These are phyloP conservation scores for Drosophila nannoptera DNA, from an alignment of 1,140 invertebrate species.

Conservation along the genomic window DNA sequence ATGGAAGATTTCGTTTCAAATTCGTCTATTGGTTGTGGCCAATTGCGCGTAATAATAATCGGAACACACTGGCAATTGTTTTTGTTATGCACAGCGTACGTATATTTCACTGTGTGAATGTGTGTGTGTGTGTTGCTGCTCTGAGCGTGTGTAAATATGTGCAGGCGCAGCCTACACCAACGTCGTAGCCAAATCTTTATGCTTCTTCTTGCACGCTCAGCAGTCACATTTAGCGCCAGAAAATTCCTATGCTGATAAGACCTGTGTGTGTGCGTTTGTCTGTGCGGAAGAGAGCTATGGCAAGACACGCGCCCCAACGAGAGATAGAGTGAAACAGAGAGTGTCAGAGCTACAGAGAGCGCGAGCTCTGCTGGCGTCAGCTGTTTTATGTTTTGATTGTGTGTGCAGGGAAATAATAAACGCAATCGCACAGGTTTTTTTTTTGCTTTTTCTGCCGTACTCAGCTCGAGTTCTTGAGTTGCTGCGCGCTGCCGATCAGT, in stretches of 20 bases:
- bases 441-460: conserved; percentile 1
- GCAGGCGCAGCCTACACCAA: conserved; percentile 19
- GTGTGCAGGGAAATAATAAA: conserved; percentile 39
- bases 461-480: conserved; percentile 44
- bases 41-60: conserved; percentile 17
- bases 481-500: conserved; percentile 56
- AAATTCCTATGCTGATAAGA: conserved; percentile 66
- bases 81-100: conserved; percentile 34
- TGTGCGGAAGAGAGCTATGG: conserved; percentile 19
- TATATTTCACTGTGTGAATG: neutral
- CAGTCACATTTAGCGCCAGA: conserved; percentile 32
- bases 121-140: conserved; percentile 2
- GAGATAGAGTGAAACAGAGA: no score
- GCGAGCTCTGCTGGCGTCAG: conserved; percentile 46
- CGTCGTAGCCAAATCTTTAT: conserved; percentile 36
- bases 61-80: conserved; percentile 26
- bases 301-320: neutral
- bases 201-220: conserved; percentile 38
- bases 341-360: conserved; percentile 1
- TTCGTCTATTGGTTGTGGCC: conserved; percentile 1
- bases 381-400: conserved; percentile 73
- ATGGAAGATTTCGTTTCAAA: conserved; percentile 7
- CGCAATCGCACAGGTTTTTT: conserved; percentile 55
- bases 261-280: neutral
- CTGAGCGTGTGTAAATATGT: conserved; percentile 22